Evolutionary conservation across 2,888 invertebrate species (phyloP).

Genomic region (Pseudococcus longispinus): DNA sequence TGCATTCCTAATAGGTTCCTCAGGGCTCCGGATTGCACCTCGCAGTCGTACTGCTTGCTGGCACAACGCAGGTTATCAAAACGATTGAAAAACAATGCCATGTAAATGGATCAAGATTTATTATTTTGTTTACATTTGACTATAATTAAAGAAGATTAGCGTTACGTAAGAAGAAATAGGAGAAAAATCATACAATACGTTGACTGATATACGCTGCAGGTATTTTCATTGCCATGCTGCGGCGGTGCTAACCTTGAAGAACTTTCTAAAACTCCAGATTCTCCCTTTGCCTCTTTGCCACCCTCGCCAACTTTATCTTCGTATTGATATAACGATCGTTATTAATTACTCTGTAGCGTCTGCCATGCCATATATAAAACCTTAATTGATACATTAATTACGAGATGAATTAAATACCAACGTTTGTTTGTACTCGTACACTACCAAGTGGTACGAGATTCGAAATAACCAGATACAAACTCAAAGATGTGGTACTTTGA

Average conservation of each 20-base stretch:
- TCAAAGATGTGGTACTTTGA: neutral
- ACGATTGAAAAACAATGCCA: conserved; percentile 16
- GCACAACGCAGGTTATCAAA: neutral
- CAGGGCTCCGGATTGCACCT: neutral
- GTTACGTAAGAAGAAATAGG: conserved; percentile 28
- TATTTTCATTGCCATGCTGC: conserved; percentile 37
- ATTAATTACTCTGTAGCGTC: conserved; percentile 42
- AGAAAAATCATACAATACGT: conserved; percentile 45
- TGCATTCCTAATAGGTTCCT: neutral
- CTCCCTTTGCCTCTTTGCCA: neutral
- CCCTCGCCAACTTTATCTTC: neutral
- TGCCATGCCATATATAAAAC: conserved; percentile 9
- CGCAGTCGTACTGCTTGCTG: neutral
- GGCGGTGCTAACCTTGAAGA: conserved; percentile 37
- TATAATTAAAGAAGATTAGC: conserved; percentile 35
- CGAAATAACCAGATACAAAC: neutral
- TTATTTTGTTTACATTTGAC: conserved; percentile 43
- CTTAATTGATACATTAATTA: conserved; percentile 53
- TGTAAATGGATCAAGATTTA: conserved; percentile 29
- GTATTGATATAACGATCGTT: conserved; percentile 49
- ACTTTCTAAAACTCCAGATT: conserved; percentile 50
- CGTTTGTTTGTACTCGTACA: neutral
- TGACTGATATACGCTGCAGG: conserved; percentile 44
- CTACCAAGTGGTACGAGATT: neutral
- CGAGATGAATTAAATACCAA: conserved; percentile 46